Base-by-base conservation (phyloP, 2,113 vertebrate genomes). In the Microtus ochrogaster region DNA sequence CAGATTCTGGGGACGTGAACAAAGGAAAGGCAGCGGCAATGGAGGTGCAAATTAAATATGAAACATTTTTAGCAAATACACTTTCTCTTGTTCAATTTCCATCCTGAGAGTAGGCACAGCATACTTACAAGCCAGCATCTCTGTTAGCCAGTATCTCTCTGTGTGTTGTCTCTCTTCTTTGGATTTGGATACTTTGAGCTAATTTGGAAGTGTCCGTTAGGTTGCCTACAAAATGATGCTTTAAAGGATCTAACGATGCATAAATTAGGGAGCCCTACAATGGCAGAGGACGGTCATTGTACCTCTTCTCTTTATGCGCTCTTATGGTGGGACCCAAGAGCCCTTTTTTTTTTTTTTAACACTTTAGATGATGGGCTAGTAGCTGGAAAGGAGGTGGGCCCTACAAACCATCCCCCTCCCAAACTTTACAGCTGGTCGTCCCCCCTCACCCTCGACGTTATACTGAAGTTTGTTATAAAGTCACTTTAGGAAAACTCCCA, bases 221-320 rank as follows among this genome's bases (percentile, higher is more conserved):
- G 96, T 90, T 98, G 98, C 98, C 70, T 97, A 97, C 96, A 98
- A 98, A 99, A 99, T 98, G 98, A 99, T 98, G 98, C 98, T 99
- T 83, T 98, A 98, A 66, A 99, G 93, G 76, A 82, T 92, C 90
- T 94, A 95, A 88, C 93, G 98, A 98, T 98, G 98, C 98, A 98
- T 98, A 99, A 98, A 99, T 98, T 98, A 99, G 98, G 96, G 76
- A 97, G 98, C 97, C 98, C 98, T 98, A 98, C 98, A 99, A 98
- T 98, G 96, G 97, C 96, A 98, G 90, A 95, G 97, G 96, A 96
- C 93, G 97, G 98, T 98, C 98, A 98, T 98, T 98, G 98, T 98
- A 98, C 95, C 98, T 98, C 98, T 98, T 98, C 98, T 98, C 98
- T 98, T 98, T 88, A 96, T 70, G 87, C 21, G 49, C 94, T 97